Percentiles rank a stretch among this genome's conserved stretches.
These are phyloP conservation scores for Pantherophis alleghaniensis DNA, from an alignment of 2,797 vertebrate species.

Conservation along the genomic window DNA sequence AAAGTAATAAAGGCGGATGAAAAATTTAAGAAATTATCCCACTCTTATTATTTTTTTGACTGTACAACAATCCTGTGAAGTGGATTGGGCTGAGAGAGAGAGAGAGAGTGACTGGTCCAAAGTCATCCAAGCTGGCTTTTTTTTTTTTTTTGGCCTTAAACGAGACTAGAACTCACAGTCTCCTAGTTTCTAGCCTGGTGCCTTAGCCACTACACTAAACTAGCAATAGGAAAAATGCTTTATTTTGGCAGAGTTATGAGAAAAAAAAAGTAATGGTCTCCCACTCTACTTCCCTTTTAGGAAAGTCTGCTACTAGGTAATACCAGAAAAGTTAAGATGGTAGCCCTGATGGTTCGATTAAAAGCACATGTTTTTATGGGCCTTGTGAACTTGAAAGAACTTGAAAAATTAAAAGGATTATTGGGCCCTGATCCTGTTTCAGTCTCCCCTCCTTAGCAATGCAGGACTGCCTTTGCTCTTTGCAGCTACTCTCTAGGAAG, in stretches of 20 bases:
- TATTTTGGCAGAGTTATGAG: conserved; percentile 31
- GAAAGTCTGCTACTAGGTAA: neutral
- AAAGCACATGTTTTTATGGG: neutral
- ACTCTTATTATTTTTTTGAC: neutral
- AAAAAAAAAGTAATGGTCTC: conserved; percentile 53
- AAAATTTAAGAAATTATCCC: neutral
- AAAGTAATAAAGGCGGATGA: neutral
- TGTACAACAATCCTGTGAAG: neutral
- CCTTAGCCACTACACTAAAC: neutral
- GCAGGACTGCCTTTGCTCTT: neutral
- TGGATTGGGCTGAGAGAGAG: neutral
- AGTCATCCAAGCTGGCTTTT: neutral
- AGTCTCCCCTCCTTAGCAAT: neutral
- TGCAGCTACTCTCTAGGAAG: neutral
- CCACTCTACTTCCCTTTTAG: conserved; percentile 14
- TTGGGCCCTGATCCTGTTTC: conserved; percentile 9
- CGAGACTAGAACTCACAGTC: neutral
- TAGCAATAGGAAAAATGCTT: neutral
- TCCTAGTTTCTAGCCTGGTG: neutral
- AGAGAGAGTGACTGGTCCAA: neutral
- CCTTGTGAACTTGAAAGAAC: neutral
- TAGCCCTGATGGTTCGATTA: neutral
- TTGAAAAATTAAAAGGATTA: neutral
- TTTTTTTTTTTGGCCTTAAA: neutral
- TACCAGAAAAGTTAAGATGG: neutral